A percentile compares a stretch with the other conserved stretches of the same genome.
phyloP scores from a whole-genome alignment of 2,113 vertebrate species.

The Morphnarchus princeps region DNA sequence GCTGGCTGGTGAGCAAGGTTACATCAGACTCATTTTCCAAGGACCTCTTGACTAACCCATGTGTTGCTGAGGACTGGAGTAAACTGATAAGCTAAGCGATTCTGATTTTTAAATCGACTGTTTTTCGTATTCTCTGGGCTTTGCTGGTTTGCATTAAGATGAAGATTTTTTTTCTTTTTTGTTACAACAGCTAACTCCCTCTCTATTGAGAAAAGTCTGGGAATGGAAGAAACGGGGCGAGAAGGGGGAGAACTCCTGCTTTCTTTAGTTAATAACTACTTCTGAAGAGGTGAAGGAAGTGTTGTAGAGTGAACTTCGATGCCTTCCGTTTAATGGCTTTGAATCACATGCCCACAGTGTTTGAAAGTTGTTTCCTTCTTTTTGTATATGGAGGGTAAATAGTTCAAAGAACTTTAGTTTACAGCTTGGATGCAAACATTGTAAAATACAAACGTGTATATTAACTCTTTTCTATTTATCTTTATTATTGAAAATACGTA shows the following conservation, averaged over 20 bases:
- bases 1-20: conserved; percentile 91
- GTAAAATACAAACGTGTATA: conserved; percentile 80
- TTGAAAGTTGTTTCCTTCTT: conserved; percentile 60
- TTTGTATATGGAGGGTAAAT: conserved; percentile 76
- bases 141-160: conserved; percentile 77
- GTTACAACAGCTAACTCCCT: conserved; percentile 63
- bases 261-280: conserved; percentile 48
- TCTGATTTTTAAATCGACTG: conserved; percentile 64
- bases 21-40: conserved; percentile 98
- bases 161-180: conserved; percentile 64
- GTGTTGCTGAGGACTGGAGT: conserved; percentile 42
- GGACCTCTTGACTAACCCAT: conserved; percentile 90
- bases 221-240: conserved; percentile 37
- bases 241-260: not conserved
- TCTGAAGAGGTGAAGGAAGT: conserved; percentile 63
- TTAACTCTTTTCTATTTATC: conserved; percentile 81
- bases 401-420: conserved; percentile 81
- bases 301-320: conserved; percentile 60
- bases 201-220: conserved; percentile 49
- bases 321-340: conserved; percentile 75
- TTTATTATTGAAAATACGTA: conserved; percentile 74
- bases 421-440: conserved; percentile 77
- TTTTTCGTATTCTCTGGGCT: conserved; percentile 71
- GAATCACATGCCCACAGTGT: conserved; percentile 71
- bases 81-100: conserved; percentile 73